These are phyloP conservation scores for Planiliza haematocheilus DNA, from an alignment of 2,113 vertebrate species.

Conservation along the genomic window DNA sequence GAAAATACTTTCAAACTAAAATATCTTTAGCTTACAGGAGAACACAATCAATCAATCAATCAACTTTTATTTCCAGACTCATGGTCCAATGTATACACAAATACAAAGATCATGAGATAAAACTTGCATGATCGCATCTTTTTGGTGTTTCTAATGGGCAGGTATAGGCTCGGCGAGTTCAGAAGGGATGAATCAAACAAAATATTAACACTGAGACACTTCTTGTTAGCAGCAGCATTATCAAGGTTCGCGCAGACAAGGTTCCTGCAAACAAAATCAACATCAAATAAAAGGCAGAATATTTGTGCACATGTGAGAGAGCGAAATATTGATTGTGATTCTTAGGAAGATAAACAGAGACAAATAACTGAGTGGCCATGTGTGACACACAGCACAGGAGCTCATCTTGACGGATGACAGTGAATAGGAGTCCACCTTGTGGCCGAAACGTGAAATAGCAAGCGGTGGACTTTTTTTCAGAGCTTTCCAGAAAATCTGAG, in stretches of 20 bases:
- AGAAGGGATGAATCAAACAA: constrained; percentile 13
- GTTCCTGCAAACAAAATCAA: background rate
- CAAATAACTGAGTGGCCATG: background rate
- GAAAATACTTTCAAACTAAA: background rate
- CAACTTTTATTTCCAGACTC: no score
- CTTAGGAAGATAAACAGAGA: background rate
- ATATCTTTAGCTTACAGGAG: no score
- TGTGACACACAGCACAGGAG: background rate
- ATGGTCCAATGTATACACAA: no score
- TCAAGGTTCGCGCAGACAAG: background rate
- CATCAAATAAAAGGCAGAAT: background rate
- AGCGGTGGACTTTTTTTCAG: background rate
- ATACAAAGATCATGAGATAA: background rate
- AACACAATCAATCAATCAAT: no score
- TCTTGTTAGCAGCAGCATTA: constrained; percentile 7
- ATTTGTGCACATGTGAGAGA: background rate
- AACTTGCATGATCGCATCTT: background rate
- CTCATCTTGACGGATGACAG: background rate
- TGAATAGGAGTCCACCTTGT: constrained; percentile 59
- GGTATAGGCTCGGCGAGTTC: background rate
- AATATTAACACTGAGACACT: constrained; percentile 9
- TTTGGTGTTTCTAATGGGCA: constrained; percentile 14
- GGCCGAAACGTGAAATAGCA: constrained; percentile 36
- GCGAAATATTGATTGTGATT: background rate
- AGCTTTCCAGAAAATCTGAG: background rate